Conservation (phyloP, 2,113 vertebrate genomes). For the Corvus moneduloides region DNA sequence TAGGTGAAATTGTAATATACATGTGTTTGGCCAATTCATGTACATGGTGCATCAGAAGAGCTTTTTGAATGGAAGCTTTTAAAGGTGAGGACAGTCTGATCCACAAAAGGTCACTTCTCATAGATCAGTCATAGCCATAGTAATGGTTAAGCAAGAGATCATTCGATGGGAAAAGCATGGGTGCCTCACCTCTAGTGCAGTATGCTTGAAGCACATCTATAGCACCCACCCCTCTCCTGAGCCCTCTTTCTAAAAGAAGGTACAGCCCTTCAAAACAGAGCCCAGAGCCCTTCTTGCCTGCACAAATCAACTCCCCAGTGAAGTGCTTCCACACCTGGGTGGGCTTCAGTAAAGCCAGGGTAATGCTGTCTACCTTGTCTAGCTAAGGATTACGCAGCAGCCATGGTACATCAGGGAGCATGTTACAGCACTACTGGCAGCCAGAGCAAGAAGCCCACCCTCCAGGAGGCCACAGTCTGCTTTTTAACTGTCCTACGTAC, state of each 20-base stretch:
- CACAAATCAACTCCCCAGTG: neutral
- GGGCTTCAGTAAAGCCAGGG: neutral
- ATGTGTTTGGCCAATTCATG: neutral
- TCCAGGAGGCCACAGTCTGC: neutral
- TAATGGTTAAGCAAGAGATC: neutral
- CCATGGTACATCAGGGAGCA: neutral
- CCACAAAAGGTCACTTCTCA: neutral
- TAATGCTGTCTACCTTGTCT: neutral
- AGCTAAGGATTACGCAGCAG: neutral
- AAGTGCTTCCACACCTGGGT: neutral
- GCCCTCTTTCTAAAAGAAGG: neutral
- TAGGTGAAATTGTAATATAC: neutral
- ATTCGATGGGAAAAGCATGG: neutral
- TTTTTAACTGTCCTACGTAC: neutral
- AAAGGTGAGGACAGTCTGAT: neutral
- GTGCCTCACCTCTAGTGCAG: neutral
- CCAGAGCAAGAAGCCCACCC: neutral
- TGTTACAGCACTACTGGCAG: neutral
- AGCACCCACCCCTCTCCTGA: fast-evolving
- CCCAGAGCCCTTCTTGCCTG: neutral
- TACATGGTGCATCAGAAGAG: neutral
- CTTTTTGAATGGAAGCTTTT: neutral
- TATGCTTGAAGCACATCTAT: neutral
- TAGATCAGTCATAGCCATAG: neutral
- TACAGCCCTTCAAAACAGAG: neutral